Base-by-base conservation (phyloP, 2,797 vertebrate genomes). In the Ibycter americanus region DNA sequence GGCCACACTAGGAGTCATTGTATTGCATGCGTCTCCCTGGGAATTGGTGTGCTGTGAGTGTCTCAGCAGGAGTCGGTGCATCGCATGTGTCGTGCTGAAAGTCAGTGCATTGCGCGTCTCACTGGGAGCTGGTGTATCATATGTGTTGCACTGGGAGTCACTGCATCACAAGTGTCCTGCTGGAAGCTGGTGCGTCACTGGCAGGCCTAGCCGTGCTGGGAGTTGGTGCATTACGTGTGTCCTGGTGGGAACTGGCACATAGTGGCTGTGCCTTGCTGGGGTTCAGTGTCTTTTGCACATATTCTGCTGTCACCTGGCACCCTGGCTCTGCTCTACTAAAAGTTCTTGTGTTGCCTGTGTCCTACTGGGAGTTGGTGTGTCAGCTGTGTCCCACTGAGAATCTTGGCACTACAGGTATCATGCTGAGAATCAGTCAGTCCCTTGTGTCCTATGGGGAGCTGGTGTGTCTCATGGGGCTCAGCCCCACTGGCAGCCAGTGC, bases 401-500 rank as follows among this genome's bases (percentile, higher is more conserved):
- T 32, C 21, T 17, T 32, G 56, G 68, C 34, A 29, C 32, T 40
- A 40, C 2, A 3, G 0, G 3, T 40, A 0, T 65, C 42, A 74
- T 59, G 22, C 46, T 72, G 97, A 95, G 77, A 93, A 82, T 89
- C 91, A 26, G 70, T 17, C 21, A 29, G 34, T 66, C 34, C 44
- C 77, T 27, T 21, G 81, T 95, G 74, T 83, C 49, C 61, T 54
- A 1, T 58, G 58, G 95, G 95, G 91, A 97, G 77, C 21, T 73
- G 46, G 32, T 47, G 47, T 15, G 8, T 8, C 19, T 26, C 27
- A 7, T 2, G 13, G 51, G 32, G 18, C 56, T 63, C 49, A 82
- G 83, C 6, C 86, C 88, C 92, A 27, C 79, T 44, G 95, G 87
- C 89, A 95, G 90, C 83, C 74, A 38, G 58, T 27, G 78, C 40